Conservation (phyloP, 2,888 invertebrate species). For the Drosophila sordidapex region DNA sequence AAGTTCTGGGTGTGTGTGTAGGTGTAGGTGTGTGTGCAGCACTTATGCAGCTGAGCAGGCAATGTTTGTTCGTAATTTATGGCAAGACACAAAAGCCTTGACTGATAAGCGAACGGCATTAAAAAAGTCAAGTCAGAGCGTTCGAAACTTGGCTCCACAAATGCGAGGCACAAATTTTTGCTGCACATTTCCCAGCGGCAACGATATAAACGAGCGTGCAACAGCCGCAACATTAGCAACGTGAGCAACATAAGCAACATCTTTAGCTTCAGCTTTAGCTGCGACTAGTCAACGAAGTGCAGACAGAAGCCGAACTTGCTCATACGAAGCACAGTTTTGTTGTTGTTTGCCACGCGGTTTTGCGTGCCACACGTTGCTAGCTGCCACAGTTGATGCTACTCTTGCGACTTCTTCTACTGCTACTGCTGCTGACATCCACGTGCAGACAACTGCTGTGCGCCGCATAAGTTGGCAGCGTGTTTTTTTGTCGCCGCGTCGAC, state of each 20-base stretch:
- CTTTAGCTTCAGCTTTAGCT: slow-evolving; percentile 43
- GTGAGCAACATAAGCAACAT: slow-evolving; percentile 59
- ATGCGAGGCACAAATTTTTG: slow-evolving; percentile 29
- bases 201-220: slow-evolving; percentile 24
- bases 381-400: slow-evolving; percentile 39
- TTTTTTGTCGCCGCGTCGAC: slow-evolving; percentile 80
- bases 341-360: slow-evolving; percentile 58
- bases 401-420: slow-evolving; percentile 33
- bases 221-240: slow-evolving; percentile 15
- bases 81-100: slow-evolving; percentile 64
- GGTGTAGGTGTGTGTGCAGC: slow-evolving; percentile 38
- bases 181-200: slow-evolving; percentile 55
- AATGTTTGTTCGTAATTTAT: slow-evolving; percentile 66
- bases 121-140: slow-evolving; percentile 1
- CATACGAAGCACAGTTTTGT: slow-evolving; percentile 47
- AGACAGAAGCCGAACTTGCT: slow-evolving; percentile 58
- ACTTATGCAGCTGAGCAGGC: slow-evolving; percentile 41
- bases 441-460: slow-evolving; percentile 70
- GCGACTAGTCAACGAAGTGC: slow-evolving; percentile 43
- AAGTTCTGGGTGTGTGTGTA: slow-evolving; percentile 17
- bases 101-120: slow-evolving; percentile 61
- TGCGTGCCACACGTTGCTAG: slow-evolving; percentile 65
- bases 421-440: slow-evolving; percentile 46
- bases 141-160: slow-evolving; percentile 8
- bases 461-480: slow-evolving; percentile 79